Evolutionary conservation across 2,888 invertebrate species (phyloP).

Genomic region (Orchesella flavescens): DNA sequence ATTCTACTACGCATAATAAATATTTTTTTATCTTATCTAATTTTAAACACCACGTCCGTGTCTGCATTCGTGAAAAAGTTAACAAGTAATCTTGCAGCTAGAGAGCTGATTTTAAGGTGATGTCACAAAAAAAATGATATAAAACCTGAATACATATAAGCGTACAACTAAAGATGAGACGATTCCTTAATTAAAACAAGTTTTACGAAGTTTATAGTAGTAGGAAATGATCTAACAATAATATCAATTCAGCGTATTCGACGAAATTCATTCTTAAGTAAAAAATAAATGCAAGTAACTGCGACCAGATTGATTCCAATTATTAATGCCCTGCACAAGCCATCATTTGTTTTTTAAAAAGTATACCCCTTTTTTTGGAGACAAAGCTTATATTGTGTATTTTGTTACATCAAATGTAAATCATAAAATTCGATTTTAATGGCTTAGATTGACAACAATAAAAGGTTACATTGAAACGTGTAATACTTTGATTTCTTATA

Average conservation of each 20-base stretch:
- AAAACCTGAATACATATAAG: constrained; percentile 15
- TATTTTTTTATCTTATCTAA: background rate
- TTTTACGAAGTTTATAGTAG: background rate
- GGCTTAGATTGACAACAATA: background rate
- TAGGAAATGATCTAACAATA: background rate
- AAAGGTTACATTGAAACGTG: background rate
- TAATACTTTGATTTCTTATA: constrained; percentile 11
- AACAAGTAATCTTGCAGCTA: background rate
- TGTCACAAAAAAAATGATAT: constrained; percentile 13
- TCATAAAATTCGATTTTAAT: too few species aligned
- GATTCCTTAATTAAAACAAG: background rate
- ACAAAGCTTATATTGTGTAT: too few species aligned
- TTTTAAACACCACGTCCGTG: background rate
- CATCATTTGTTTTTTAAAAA: too few species aligned
- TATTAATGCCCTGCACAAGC: too few species aligned
- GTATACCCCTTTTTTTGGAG: too few species aligned
- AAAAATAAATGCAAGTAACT: background rate
- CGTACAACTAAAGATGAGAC: background rate
- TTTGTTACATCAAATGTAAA: too few species aligned
- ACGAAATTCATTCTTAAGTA: background rate
- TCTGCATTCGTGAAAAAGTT: background rate
- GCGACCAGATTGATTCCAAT: too few species aligned
- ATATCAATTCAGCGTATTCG: background rate
- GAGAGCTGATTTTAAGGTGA: constrained; percentile 35
- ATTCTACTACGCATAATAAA: constrained; percentile 19